phyloP scores from a whole-genome alignment of 2,113 vertebrate species.

The Smithornis capensis region DNA sequence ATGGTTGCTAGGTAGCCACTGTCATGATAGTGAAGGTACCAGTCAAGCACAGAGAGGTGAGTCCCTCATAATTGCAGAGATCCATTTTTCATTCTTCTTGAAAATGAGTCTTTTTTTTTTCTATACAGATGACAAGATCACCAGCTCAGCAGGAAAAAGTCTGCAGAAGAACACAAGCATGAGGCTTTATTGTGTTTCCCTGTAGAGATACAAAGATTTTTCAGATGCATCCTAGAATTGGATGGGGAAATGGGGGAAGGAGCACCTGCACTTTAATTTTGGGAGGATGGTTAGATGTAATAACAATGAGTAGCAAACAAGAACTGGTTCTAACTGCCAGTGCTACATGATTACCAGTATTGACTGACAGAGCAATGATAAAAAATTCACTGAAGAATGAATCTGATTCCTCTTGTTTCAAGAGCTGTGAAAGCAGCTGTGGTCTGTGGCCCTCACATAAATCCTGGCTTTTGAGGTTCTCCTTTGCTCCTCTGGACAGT shows the following conservation, averaged over 20 bases:
- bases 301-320: not conserved
- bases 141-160: constrained; percentile 48
- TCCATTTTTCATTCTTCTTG: constrained; percentile 70
- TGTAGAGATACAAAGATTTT: not conserved
- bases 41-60: constrained; percentile 65
- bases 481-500: not conserved
- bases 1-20: constrained; percentile 75
- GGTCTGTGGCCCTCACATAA: not conserved
- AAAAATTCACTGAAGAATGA: not conserved
- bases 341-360: not conserved
- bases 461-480: not conserved
- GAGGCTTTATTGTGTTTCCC: constrained; percentile 39
- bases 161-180: constrained; percentile 32
- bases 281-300: not conserved
- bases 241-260: not conserved
- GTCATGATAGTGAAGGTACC: constrained; percentile 58
- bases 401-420: not conserved
- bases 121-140: constrained; percentile 56
- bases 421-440: not conserved
- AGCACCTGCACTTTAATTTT: not conserved
- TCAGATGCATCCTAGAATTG: not conserved
- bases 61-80: constrained; percentile 65
- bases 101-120: constrained; percentile 36
- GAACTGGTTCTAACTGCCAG: not conserved
- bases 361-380: not conserved